Evolutionary conservation across 2,113 vertebrate genomes (phyloP).

Genomic region (Maylandia zebra): DNA sequence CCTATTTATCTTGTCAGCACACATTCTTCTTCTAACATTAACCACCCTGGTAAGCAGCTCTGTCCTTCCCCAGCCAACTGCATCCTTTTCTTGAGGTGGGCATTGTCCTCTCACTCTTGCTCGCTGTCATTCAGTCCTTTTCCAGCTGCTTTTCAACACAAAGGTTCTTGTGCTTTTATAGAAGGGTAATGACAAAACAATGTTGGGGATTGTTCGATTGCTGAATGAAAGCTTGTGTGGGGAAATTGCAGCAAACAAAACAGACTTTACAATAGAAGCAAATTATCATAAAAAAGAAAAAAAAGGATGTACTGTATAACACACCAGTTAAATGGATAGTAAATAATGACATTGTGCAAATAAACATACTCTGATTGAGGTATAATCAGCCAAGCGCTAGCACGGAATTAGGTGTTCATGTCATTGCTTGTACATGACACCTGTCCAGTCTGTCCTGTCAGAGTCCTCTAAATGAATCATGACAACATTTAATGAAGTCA

Average conservation of each 20-base stretch:
- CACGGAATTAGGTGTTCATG: neutral
- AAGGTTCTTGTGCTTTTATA: neutral
- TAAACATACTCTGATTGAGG: neutral
- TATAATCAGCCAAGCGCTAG: neutral
- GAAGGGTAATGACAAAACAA: neutral
- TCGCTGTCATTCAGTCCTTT: neutral
- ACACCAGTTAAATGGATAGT: neutral
- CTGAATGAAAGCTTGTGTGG: neutral
- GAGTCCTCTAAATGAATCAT: neutral
- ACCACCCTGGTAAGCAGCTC: neutral
- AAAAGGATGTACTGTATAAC: neutral
- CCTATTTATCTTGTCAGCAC: conserved; percentile 19
- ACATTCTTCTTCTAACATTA: neutral
- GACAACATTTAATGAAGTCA: neutral
- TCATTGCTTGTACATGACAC: neutral
- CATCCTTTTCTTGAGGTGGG: neutral
- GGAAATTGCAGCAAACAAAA: neutral
- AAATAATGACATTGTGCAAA: neutral
- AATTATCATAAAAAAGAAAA: neutral
- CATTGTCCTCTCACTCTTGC: neutral
- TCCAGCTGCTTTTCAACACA: neutral
- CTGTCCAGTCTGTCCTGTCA: neutral
- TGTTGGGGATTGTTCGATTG: neutral
- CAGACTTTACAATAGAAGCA: neutral
- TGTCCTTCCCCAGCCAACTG: neutral